A percentile compares a stretch with the other conserved stretches of the same genome.
Evolutionary conservation across 2,797 vertebrate species (phyloP).

Genomic region (Enteromius paludinosus): DNA sequence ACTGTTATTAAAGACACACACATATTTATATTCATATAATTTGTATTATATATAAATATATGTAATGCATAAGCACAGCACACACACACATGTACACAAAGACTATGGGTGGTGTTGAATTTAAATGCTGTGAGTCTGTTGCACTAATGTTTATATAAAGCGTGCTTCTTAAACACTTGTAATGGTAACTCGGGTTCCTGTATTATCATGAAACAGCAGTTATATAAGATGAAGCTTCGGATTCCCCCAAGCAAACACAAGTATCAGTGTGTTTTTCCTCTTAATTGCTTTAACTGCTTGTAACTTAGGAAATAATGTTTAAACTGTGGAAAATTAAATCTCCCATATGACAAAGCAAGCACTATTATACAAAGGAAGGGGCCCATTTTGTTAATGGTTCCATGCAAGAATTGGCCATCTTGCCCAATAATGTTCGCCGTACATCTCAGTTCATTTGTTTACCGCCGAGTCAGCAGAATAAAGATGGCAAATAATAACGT

Average conservation of each 20-base stretch:
- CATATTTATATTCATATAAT: neutral
- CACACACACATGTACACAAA: too few species aligned
- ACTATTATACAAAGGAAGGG: constrained; percentile 65
- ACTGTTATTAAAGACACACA: too few species aligned
- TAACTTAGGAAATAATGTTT: constrained; percentile 62
- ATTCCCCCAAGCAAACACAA: constrained; percentile 29
- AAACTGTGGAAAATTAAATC: constrained; percentile 62
- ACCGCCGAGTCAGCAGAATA: constrained; percentile 77
- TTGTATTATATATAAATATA: too few species aligned
- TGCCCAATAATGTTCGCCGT: constrained; percentile 73
- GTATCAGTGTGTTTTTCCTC: constrained; percentile 40
- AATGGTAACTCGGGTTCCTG: constrained; percentile 24
- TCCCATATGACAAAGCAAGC: constrained; percentile 61
- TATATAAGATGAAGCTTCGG: constrained; percentile 48
- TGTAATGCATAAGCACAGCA: too few species aligned
- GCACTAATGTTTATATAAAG: constrained; percentile 25
- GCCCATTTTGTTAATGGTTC: constrained; percentile 75
- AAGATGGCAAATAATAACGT: constrained; percentile 72
- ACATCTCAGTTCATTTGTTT: constrained; percentile 83
- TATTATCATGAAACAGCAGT: constrained; percentile 42
- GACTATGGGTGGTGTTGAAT: neutral
- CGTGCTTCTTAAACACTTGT: neutral
- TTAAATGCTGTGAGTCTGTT: neutral
- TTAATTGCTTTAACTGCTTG: constrained; percentile 62
- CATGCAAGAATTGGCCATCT: constrained; percentile 77